phyloP scores from a whole-genome alignment of 2,797 vertebrate species.

The Hydrophis major region DNA sequence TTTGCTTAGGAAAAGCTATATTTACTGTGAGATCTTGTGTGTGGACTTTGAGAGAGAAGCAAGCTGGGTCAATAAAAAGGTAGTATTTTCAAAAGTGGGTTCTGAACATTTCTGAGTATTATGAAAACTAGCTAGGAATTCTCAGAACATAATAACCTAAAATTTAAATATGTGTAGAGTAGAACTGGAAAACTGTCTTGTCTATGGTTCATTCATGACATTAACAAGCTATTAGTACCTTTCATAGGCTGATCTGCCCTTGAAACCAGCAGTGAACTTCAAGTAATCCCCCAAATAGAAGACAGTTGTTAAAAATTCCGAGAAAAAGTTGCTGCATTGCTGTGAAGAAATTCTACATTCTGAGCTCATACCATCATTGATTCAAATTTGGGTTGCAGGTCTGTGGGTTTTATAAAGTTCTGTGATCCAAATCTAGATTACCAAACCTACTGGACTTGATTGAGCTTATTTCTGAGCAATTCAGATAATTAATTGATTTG shows the following conservation, averaged over 20 bases:
- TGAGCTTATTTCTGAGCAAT: neutral
- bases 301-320: neutral
- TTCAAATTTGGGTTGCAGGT: neutral
- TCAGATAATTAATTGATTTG: neutral
- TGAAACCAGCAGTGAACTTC: neutral
- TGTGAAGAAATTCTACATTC: neutral
- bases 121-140: constrained; percentile 18
- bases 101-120: constrained; percentile 24
- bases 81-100: constrained; percentile 25
- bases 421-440: neutral
- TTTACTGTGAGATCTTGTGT: constrained; percentile 24
- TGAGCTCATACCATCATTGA: neutral
- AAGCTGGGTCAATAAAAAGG: constrained; percentile 9
- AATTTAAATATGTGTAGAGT: constrained; percentile 29
- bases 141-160: constrained; percentile 29
- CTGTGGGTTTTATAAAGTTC: neutral
- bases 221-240: constrained; percentile 2
- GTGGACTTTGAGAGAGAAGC: constrained; percentile 16
- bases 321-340: neutral
- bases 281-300: neutral
- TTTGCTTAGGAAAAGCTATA: constrained; percentile 11
- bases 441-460: neutral
- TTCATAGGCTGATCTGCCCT: constrained; percentile 8
- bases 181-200: constrained; percentile 3
- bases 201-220: constrained; percentile 8